phyloP scores from a whole-genome alignment of 2,113 vertebrate genomes.

The Dasypus novemcinctus region DNA sequence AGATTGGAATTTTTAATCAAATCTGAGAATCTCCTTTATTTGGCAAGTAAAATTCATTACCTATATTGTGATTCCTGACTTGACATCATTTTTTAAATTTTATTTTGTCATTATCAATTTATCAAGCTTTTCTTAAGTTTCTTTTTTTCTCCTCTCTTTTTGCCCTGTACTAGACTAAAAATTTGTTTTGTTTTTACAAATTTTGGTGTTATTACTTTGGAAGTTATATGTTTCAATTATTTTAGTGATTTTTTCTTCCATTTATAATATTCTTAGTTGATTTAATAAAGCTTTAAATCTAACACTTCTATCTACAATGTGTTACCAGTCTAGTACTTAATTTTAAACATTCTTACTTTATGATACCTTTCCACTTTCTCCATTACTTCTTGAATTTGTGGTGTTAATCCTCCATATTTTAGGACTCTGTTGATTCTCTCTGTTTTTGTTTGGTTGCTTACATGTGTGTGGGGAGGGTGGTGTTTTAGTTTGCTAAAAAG shows the following conservation, averaged over 20 bases:
- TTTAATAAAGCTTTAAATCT: not conserved
- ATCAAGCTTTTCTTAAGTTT: not conserved
- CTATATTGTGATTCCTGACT: not conserved
- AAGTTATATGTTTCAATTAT: not conserved
- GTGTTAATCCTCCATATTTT: not conserved
- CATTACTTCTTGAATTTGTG: not conserved
- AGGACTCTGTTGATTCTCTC: not conserved
- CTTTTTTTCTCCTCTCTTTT: not conserved
- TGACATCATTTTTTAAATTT: not conserved
- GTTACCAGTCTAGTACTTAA: not conserved
- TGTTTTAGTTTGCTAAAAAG: too few species aligned
- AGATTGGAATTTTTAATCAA: not conserved
- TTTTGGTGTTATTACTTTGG: not conserved
- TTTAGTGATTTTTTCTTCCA: not conserved
- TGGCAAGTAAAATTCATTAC: not conserved
- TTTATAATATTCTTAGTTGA: not conserved
- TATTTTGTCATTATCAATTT: not conserved
- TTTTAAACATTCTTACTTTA: not conserved
- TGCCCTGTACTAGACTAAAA: not conserved
- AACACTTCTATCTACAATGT: not conserved
- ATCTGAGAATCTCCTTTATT: not conserved
- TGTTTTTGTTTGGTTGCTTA: not conserved
- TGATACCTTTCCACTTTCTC: not conserved
- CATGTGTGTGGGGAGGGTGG: not conserved
- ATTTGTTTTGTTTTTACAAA: not conserved